Evolutionary conservation across 2,888 invertebrate species (phyloP), one percentile per base, ranked within the genome.

Genomic region (Macrophya alboannulata): DNA sequence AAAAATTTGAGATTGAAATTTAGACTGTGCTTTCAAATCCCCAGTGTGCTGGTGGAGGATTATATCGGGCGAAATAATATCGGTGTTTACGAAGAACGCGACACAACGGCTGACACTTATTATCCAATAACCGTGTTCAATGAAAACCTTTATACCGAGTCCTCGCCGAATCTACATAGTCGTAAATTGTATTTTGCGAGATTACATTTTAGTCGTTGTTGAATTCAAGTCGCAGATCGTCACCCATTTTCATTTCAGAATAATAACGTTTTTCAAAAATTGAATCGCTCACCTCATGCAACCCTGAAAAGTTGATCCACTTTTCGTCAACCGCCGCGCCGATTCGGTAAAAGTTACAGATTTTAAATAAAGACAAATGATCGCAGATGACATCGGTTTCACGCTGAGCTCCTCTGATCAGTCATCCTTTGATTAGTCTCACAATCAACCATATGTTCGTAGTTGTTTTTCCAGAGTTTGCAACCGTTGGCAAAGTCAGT

Each of bases 91-190:
- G 71, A 71, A 71, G 17, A 40, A 40, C 6, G 40, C 17, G 40
- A 71, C 40, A 40, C 1, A 71, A 17, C 71, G 71, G n/a, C 40
- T 37, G 71, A 40, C 71, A 40, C n/a, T 15, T 71, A 71, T 71
- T 37, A 40, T 15, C 40, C 17, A 40, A 71, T 71, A 71, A 71
- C 37, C 37, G n/a, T 71, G 6, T 40, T 40, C n/a, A 71, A 71
- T 71, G 3, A 40, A 71, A 71, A 71, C 25, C 17, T 6, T 40
- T 31, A 65, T 31, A 10, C 31, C 31, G 25, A 65, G 65, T 4
- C 71, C 15, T 17, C 71, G 71, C 9, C 40, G 9, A 62, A 65
- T 25, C 65, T 31, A 25, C 15, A 17, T 9, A 31, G 65, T 31
- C n/a, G 55, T 6, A 55, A 55, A 62, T 71, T 12, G 71, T 71